Percentiles rank a stretch among this genome's conserved stretches.
Evolutionary conservation across 1,140 invertebrate genomes (phyloP).

Genomic region (Trichomalopsis sarcophagae): DNA sequence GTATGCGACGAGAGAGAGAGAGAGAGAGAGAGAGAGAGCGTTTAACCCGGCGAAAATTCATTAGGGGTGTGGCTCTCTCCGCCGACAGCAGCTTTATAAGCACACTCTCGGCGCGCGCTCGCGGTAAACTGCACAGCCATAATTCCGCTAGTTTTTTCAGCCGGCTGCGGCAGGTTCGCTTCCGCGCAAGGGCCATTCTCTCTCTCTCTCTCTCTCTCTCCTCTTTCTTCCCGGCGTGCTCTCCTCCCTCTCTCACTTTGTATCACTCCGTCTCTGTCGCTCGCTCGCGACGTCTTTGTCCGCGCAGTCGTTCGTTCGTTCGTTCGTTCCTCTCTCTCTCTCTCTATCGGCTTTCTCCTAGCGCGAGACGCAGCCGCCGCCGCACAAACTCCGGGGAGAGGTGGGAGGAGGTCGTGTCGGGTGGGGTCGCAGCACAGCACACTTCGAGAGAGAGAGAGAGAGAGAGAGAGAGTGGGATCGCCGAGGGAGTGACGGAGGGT

Average conservation of each 20-base stretch:
- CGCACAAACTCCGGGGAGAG: not conserved
- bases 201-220: not conserved
- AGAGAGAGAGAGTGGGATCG: not conserved
- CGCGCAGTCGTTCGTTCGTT: not conserved
- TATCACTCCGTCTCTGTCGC: not conserved
- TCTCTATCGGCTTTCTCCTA: constrained; percentile 34
- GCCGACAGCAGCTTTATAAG: not conserved
- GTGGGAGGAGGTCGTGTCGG: not conserved
- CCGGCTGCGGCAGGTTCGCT: no score
- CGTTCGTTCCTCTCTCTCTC: not conserved
- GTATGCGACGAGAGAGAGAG: no score
- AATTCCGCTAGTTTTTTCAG: no score
- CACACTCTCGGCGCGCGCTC: not conserved
- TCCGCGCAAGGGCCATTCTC: not conserved
- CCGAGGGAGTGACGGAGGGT: constrained; percentile 37
- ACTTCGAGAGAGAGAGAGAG: not conserved
- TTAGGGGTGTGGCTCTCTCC: not conserved
- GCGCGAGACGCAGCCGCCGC: not conserved
- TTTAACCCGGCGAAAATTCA: not conserved
- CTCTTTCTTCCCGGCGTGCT: not conserved
- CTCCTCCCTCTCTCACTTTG: not conserved
- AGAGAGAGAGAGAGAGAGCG: not conserved
- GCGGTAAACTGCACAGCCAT: no score
- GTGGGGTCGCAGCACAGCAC: not conserved
- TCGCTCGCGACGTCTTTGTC: not conserved